Base-by-base conservation (phyloP, 2,888 invertebrate species). In the Cheilosia variabilis region DNA sequence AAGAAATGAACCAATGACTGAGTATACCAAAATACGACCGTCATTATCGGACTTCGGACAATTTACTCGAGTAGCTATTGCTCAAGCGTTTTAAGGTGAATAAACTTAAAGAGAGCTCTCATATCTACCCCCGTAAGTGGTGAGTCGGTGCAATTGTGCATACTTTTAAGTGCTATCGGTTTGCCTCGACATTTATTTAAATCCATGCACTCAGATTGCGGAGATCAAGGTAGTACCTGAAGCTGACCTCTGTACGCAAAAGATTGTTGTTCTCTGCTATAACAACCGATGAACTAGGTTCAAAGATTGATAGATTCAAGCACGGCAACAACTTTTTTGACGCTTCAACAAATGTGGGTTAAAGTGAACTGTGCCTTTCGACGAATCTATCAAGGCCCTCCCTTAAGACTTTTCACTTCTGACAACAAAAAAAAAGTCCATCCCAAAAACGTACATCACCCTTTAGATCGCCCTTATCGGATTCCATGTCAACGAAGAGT, bases 121-220 rank as follows among this genome's bases (percentile, higher is more conserved):
- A 15, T 22, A 24, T 15, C 19, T 50, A 22, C 50, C 22, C 22
- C 5, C 22, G 34, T 19, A 34, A 37, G 27, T 52, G 27, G 47
- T 41, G 53, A 45, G 60, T 24, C 19, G 57, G 31, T 34, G 53
- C 27, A 27, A 1, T 19, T 57, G 31, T 43, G 62, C 41, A 34
- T 62, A 60, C 37, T 52, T 73, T 55, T 24, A 62, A 45, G 10
- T 31, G 34, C 34, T 22, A 45, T 62, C 73, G 45, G 53, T 45
- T 37, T 63, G 31, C 73, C 52, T 73, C 63, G 73, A 73, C 62
- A 63, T 73, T 73, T 73, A 73, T 73, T 53, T 63, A 63, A 73
- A 73, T 63, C 45, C 7, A 47, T 17, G 6, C 52, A 22, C 53
- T 62, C 24, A 10, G 52, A n/a, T 62, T 60, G 22, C 22, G 41